Evolutionary conservation across 2,888 invertebrate genomes (phyloP), one percentile per base, ranked within the genome.

Genomic region (Nysson spinosus): DNA sequence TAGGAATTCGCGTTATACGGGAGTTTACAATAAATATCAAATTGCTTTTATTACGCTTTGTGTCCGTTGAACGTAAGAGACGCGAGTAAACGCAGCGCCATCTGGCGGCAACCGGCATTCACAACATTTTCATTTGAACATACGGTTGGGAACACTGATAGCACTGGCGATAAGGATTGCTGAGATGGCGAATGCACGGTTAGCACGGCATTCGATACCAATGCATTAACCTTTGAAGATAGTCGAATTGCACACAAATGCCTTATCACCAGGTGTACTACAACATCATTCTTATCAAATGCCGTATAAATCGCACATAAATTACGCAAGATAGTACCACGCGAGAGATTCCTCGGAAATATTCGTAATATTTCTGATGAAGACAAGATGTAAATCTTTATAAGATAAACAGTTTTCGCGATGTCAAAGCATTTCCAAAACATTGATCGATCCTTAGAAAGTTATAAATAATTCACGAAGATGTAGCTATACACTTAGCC

Each of bases 71-170:
- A 50, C 57, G 35, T 46, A 17, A 17, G 52, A 51, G 39, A 39
- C 52, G 52, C 43, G 58, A 46, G 65, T 54, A 39, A 71, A 49
- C 46, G 20, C 9, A 16, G 14, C 37, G 67, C 39, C 69, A 71
- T 66, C 77, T 32, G 20, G 17, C 26, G 26, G 37, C 49, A 57
- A 54, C 30, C 37, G 12, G 16, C 55, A 54, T 65, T 73, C 54
- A 66, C 77, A 62, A 77, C 75, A 65, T 77, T 78, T 77, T 68
- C 68, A 26, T 64, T 39, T 66, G 68, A 69, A 58, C 72, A 60
- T 58, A 67, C 67, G 69, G 54, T 51, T 39, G 57, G 58, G 56
- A 63, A 61, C 52, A 62, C 64, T 60, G 75, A 75, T 75, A 75
- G 52, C 47, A 4, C 3, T 1, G 14, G 32, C 52, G 77, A 75